Base-by-base conservation (phyloP, 2,113 vertebrate species). In the Acrocephalus arundinaceus region DNA sequence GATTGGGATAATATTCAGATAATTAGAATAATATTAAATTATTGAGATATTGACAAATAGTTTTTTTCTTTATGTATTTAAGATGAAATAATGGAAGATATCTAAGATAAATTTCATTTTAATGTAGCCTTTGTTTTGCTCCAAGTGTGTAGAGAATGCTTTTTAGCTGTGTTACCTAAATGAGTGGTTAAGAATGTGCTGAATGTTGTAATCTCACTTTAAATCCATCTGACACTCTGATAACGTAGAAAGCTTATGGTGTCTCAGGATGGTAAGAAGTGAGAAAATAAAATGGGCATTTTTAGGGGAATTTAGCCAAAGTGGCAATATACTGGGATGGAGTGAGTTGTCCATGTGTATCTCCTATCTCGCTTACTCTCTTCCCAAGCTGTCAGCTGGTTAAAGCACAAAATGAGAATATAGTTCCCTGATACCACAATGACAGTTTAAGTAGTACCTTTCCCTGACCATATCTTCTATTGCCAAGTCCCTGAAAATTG, bases 401-500 rank as follows among this genome's bases (percentile, higher is more conserved):
- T 91, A 85, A 91, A 91, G 62, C 58, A 57, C 67, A 70, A 88
- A 90, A 65, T 1, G 28, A 94, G 70, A 89, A 74, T 87, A 75
- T 12, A 87, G 80, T 82, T 96, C 54, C 41, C 70, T 75, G 61
- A 82, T 67, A 92, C 31, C 3, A 1, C 90, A 71, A 63, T 84
- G 86, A 90, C 74, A 87, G 25, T 92, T 88, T 85, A 94, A 95
- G 80, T 76, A 72, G 74, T 75, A 87, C 91, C 73, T 85, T 95
- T 92, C 83, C 35, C 39, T 90, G 89, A 71, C 86, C 52, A 6
- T 58, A 86, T 67, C 89, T 94, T 63, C 73, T 28, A 22, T 84
- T 68, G 33, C 86, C 21, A 65, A 86, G 33, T 37, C 39, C 65
- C 83, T 65, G 86, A 89, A 94, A 94, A 95, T 84, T 89, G 68